Percentiles rank a stretch among this genome's conserved stretches.
These are phyloP conservation scores for Meganola albula DNA, from an alignment of 2,888 invertebrate genomes.

Conservation along the genomic window DNA sequence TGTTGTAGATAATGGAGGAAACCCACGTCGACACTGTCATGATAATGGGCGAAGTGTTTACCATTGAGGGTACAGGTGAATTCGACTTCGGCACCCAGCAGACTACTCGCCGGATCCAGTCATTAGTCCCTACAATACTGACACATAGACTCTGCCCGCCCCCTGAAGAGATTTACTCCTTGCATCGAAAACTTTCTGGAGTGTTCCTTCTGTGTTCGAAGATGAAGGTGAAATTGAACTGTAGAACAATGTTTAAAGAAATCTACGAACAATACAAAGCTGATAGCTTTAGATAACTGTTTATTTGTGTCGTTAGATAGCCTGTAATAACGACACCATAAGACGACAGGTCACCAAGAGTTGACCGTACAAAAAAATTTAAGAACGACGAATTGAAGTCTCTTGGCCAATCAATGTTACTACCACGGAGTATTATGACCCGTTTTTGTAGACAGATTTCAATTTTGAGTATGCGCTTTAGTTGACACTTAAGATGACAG, in stretches of 20 bases:
- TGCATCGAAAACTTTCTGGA: slow-evolving; percentile 97
- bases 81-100: slow-evolving; percentile 95
- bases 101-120: slow-evolving; percentile 87
- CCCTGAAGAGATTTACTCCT: slow-evolving; percentile 98
- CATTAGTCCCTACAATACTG: slow-evolving; percentile 94
- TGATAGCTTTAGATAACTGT: slow-evolving; percentile 15
- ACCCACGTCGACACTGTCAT: slow-evolving; percentile 98
- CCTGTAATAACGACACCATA: no score
- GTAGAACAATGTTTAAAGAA: slow-evolving; percentile 88
- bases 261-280: slow-evolving; percentile 83
- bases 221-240: slow-evolving; percentile 87
- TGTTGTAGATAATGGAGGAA: slow-evolving; percentile 86
- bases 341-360: no score
- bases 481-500: no score
- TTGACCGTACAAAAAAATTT: no score
- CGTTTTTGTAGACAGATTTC: no score
- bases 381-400: no score
- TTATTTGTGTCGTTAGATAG: no score
- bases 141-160: slow-evolving; percentile 96
- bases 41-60: slow-evolving; percentile 97
- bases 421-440: no score
- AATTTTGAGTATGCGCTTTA: no score
- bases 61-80: slow-evolving; percentile 79
- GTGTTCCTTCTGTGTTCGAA: slow-evolving; percentile 95
- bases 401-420: no score